Conservation (phyloP, 2,888 invertebrate genomes). For the Pseudanteris insignis region DNA sequence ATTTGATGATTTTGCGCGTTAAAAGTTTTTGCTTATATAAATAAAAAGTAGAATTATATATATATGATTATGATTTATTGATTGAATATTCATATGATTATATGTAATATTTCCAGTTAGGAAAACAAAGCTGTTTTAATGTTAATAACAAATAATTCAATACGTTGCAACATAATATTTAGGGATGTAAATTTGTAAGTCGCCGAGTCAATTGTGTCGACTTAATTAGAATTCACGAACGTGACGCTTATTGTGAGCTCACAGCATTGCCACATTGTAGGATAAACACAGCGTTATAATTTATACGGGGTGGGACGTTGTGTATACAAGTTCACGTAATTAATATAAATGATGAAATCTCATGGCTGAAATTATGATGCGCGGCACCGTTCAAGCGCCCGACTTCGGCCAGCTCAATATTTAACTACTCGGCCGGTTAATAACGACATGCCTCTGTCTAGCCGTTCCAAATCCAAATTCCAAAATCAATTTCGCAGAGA, state of each 20-base stretch:
- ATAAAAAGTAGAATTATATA: too few species aligned
- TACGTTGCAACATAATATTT: too few species aligned
- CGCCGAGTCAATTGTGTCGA: conserved; percentile 55
- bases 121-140: too few species aligned
- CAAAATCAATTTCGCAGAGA: conserved; percentile 30
- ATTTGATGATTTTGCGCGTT: too few species aligned
- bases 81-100: too few species aligned
- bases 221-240: conserved; percentile 64
- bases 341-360: conserved; percentile 65
- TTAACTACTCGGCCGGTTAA: conserved; percentile 5
- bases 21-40: too few species aligned
- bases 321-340: conserved; percentile 57
- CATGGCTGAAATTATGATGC: conserved; percentile 46
- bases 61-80: too few species aligned
- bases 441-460: conserved; percentile 19
- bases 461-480: conserved; percentile 22
- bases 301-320: conserved; percentile 51
- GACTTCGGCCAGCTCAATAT: conserved; percentile 14
- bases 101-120: too few species aligned
- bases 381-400: conserved; percentile 3
- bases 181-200: conserved; percentile 11
- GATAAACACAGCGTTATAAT: conserved; percentile 58
- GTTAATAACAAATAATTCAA: too few species aligned
- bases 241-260: conserved; percentile 43
- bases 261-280: conserved; percentile 38